phyloP scores from a whole-genome alignment of 2,113 vertebrate species.

The Pseudopipra pipra region DNA sequence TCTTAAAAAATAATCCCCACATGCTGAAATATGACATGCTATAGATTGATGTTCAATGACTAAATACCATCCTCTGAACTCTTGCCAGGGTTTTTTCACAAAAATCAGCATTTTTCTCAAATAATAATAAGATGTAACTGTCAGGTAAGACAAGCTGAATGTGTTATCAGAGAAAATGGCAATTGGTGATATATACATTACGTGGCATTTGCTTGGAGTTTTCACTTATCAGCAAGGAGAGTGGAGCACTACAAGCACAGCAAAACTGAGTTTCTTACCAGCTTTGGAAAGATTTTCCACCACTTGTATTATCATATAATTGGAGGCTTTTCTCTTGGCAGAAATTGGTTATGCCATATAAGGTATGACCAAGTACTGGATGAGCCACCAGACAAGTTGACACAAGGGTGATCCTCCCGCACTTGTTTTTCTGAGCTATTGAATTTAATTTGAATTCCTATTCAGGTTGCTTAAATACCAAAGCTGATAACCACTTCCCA shows the following conservation, averaged over 20 bases:
- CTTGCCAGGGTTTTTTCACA: not conserved
- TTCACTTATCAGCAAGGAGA: not conserved
- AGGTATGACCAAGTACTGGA: not conserved
- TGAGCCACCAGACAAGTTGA: not conserved
- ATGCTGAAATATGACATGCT: not conserved
- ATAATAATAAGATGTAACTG: not conserved
- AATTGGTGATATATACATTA: not conserved
- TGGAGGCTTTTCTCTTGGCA: not conserved
- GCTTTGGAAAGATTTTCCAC: not conserved
- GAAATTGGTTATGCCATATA: not conserved
- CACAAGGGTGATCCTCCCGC: not conserved
- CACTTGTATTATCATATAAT: not conserved
- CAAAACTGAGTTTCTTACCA: not conserved
- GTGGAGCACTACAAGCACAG: not conserved
- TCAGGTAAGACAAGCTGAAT: not conserved
- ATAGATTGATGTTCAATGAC: not conserved
- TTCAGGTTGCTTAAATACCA: not conserved
- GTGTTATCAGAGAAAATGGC: not conserved
- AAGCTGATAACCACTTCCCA: not conserved
- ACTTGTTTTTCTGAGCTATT: not conserved
- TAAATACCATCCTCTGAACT: not conserved
- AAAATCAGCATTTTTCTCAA: not conserved
- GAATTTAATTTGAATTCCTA: not conserved
- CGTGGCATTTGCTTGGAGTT: not conserved
- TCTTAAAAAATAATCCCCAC: not conserved